Evolutionary conservation across 2,888 invertebrate genomes (phyloP), one percentile per base, ranked within the genome.

Genomic region (Oscheius sp.): DNA sequence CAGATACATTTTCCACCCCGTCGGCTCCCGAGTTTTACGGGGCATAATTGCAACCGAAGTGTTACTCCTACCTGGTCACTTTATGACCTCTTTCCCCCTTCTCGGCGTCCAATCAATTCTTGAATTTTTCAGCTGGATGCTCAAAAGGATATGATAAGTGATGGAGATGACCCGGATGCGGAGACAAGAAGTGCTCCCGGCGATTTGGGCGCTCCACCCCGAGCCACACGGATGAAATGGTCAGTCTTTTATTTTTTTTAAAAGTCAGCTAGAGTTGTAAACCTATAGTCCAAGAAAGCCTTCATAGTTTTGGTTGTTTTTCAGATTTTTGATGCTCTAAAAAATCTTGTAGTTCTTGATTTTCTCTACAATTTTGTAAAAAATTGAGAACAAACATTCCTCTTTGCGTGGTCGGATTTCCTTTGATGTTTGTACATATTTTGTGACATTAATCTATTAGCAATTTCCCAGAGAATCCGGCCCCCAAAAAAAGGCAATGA

Each of bases 121-220:
- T n/a, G n/a, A n/a, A n/a, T 15, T 25, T 58, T 58, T 39, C 42
- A 58, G 58, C 58, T 58, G 39, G 23, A 58, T 58, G 58, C 58
- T 39, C 39, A 15, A 58, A 45, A n/a, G 55, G 55, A 55, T 33
- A 65, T 58, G 67, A 45, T 48, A 31, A 67, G 46, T 25, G 68
- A 68, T 27, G 68, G 61, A 15, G 68, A 68, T 17, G 68, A 68
- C 45, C 58, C 61, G 29, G 71, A 77, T 31, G 83, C 83, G 17
- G 83, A 84, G 70, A 84, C 84, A 20, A 72, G 82, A 39, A 81
- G 80, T n/a, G 84, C 83, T 65, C 84, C 84, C 58, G 84, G 84
- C 27, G 84, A 84, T 46, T 65, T 84, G 63, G 71, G 80, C 46
- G 73, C 73, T 34, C 70, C 72, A 39, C 71, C 74, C 17, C 48